phyloP scores from a whole-genome alignment of 1,140 invertebrate species.

The Atta cephalotes region DNA sequence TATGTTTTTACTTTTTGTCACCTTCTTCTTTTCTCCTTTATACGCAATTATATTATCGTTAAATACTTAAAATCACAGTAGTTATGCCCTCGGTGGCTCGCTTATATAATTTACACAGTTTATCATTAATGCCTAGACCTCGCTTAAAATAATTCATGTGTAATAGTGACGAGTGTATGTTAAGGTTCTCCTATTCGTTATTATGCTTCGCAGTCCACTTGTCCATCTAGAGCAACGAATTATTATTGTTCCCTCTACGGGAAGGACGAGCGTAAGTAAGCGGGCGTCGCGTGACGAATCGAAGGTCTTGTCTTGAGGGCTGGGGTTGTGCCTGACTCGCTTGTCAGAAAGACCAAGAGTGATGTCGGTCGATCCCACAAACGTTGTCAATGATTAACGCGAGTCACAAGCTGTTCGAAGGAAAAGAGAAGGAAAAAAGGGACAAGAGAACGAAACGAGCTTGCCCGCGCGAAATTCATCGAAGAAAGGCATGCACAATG shows the following conservation, averaged over 20 bases:
- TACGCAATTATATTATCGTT: slow-evolving; percentile 84
- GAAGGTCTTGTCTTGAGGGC: slow-evolving; percentile 64
- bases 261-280: slow-evolving; percentile 63
- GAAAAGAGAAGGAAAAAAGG: slow-evolving; percentile 1
- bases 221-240: slow-evolving; percentile 72
- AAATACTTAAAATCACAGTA: slow-evolving; percentile 87
- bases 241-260: slow-evolving; percentile 68
- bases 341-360: slow-evolving; percentile 86
- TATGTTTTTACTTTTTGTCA: slow-evolving; percentile 80
- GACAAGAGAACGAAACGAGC: slow-evolving; percentile 43
- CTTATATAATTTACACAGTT: slow-evolving; percentile 84
- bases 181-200: slow-evolving; percentile 59
- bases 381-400: slow-evolving; percentile 78
- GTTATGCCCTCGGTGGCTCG: slow-evolving; percentile 86
- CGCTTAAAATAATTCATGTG: slow-evolving; percentile 83
- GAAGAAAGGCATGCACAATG: slow-evolving; percentile 76
- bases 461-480: slow-evolving; percentile 58
- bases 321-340: slow-evolving; percentile 80
- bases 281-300: slow-evolving; percentile 65
- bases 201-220: slow-evolving; percentile 62
- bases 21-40: slow-evolving; percentile 71
- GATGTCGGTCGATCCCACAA: slow-evolving; percentile 85
- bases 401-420: slow-evolving; percentile 56
- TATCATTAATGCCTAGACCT: slow-evolving; percentile 83
- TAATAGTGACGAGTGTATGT: slow-evolving; percentile 72